Conservation (phyloP, 2,888 invertebrate genomes). For the Geotrupes spiniger region DNA sequence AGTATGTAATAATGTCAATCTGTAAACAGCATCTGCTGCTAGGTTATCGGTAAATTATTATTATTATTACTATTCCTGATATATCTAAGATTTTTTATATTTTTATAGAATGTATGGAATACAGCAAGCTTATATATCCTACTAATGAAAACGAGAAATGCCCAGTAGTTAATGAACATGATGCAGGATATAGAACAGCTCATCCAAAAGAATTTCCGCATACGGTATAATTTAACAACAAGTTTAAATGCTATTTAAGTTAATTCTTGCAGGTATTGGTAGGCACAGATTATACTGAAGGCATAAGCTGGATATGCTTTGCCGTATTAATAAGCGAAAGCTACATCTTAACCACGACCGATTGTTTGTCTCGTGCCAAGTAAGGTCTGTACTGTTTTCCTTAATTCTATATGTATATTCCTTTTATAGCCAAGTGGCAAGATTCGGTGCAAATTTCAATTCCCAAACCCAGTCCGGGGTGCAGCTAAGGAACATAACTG, state of each 20-base stretch:
- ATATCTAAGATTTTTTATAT: not conserved
- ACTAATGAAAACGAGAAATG: slow-evolving; percentile 6
- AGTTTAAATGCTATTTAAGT: not conserved
- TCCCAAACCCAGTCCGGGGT: slow-evolving; percentile 31
- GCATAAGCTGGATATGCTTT: slow-evolving; percentile 57
- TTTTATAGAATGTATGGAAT: slow-evolving; percentile 9
- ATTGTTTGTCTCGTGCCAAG: slow-evolving; percentile 49
- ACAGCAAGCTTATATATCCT: slow-evolving; percentile 11
- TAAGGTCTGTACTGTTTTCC: slow-evolving; percentile 17
- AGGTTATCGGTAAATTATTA: no score
- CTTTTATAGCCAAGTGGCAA: no score
- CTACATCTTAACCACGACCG: slow-evolving; percentile 64
- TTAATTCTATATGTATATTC: slow-evolving; percentile 2
- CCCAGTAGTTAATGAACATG: not conserved
- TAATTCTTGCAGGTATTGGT: slow-evolving; percentile 10
- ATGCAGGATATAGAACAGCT: slow-evolving; percentile 5
- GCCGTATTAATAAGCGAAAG: slow-evolving; percentile 60
- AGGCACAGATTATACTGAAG: slow-evolving; percentile 30
- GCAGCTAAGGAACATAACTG: slow-evolving; percentile 39
- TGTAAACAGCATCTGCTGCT: no score
- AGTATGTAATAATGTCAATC: no score
- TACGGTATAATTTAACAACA: slow-evolving; percentile 27
- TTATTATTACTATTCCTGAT: no score
- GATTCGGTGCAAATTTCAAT: slow-evolving; percentile 52
- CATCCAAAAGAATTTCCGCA: slow-evolving; percentile 33